Base-by-base conservation (phyloP, 2,113 vertebrate species). In the Psilopogon haemacephalus region DNA sequence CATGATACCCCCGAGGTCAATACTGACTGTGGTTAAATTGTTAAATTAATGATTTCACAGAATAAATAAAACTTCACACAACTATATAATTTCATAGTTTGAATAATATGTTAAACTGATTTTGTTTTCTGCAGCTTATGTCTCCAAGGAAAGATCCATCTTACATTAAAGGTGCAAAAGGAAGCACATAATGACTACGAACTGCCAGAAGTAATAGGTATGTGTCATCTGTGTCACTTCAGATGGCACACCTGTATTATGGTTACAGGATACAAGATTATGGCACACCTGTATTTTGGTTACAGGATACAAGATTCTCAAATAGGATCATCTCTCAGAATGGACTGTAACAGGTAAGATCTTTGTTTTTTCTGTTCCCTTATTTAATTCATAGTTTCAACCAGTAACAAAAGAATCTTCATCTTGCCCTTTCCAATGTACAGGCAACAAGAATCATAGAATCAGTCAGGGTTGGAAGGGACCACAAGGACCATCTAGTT, bases 31-130 rank as follows among this genome's bases (percentile, higher is more conserved):
- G 0, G 19, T 12, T 78, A 88, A 82, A 58, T 38, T 44, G 81
- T 91, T 40, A 65, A 81, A 58, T 84, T 88, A 65, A 94, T 27
- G 48, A 84, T 69, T 92, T 92, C 19, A 33, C n/a, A 84, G 26
- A 28, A 59, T 62, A 90, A 90, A 40, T 59, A 84, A 73, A 88
- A 75, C 40, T 75, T 65, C 30, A 50, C 58, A 75, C 50, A 72
- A 58, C 32, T 24, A 40, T 26, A 11, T 13, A 67, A 58, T 58
- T 62, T 68, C 56, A 73, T 19, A 69, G 19, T 72, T 75, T 58
- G 50, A 76, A 81, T 27, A 86, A 33, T 35, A 60, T 0, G 0
- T 27, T 56, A 72, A 63, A 79, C 1, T 1, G 40, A 44, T 62
- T 83, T 71, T 0, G 3, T 59, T 83, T 91, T 63, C 64, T 72